Evolutionary conservation across 2,113 vertebrate genomes (phyloP), one percentile per base, ranked within the genome.

Genomic region (Lampris incognitus): DNA sequence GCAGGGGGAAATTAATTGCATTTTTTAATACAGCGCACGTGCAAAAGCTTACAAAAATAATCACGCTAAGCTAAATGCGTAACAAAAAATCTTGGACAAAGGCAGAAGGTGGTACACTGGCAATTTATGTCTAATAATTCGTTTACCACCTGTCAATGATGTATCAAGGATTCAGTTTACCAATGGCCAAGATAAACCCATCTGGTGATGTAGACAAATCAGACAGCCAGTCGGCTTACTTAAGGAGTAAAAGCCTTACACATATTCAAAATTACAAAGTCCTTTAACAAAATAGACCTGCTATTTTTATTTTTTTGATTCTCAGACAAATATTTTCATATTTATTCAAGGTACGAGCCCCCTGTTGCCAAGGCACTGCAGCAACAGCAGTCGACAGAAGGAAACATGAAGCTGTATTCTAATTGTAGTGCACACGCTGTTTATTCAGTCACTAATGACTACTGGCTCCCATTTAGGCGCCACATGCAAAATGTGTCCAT

Each of bases 261-360:
- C 42, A 48, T 42, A 52, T 57, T 75, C 49, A 51, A 40, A 65
- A 67, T 61, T 63, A 59, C 44, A n/a, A 7, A 40, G 3, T 52
- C 60, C 79, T 78, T 86, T 72, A 76, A 65, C 51, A 1, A 59
- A 72, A 81, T 64, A 77, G 42, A 73, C 42, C 56, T 58, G 40
- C 56, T 60, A 78, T 67, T 24, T 24, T 24, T 74, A 69, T 75
- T 65, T 68, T 66, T 65, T 54, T 74, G 64, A 70, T 72, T 73
- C 76, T 71, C 64, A 82, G 48, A 86, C 74, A 83, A 84, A 91
- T 81, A 90, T 84, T 85, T 85, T 86, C 66, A 78, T 76, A 72
- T 69, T 76, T 61, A 66, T 69, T 75, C 44, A 13, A 59, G 80
- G 82, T 46, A 3, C 37, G 58, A 62, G 72, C 66, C 72, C 62